These are phyloP conservation scores for Rhyacophila evoluta DNA, from an alignment of 2,888 invertebrate genomes.

Conservation along the genomic window DNA sequence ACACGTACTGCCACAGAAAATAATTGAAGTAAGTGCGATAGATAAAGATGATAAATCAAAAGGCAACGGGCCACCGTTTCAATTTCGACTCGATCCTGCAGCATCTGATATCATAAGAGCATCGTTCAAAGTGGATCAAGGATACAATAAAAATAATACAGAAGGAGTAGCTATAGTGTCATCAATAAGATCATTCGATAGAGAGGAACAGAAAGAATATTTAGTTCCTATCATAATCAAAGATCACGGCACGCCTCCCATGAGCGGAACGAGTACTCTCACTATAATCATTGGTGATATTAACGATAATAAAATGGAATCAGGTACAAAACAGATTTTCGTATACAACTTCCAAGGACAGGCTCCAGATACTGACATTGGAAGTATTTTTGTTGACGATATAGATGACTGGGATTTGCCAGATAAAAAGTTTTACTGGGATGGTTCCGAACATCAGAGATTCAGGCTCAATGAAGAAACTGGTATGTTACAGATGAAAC, in stretches of 20 bases:
- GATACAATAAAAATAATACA: slow-evolving; percentile 81
- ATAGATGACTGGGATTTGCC: slow-evolving; percentile 88
- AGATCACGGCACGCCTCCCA: slow-evolving; percentile 81
- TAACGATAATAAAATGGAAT: slow-evolving; percentile 88
- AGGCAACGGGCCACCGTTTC: slow-evolving; percentile 69
- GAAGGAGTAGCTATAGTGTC: slow-evolving; percentile 85
- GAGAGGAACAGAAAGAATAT: slow-evolving; percentile 84
- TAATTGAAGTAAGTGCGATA: slow-evolving; percentile 64
- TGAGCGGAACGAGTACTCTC: slow-evolving; percentile 83
- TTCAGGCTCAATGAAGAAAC: slow-evolving; percentile 80
- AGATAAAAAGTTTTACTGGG: slow-evolving; percentile 86
- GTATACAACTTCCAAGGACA: slow-evolving; percentile 85
- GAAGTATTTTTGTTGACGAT: slow-evolving; percentile 85
- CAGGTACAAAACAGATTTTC: slow-evolving; percentile 84
- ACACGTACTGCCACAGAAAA: slow-evolving; percentile 66
- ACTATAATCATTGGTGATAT: slow-evolving; percentile 88
- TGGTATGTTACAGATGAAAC: slow-evolving; percentile 84
- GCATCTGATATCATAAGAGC: slow-evolving; percentile 67
- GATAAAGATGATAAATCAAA: slow-evolving; percentile 65
- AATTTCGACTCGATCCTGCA: slow-evolving; percentile 66
- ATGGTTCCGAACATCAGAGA: slow-evolving; percentile 72
- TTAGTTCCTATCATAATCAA: slow-evolving; percentile 85
- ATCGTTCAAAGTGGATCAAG: slow-evolving; percentile 83
- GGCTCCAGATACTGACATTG: slow-evolving; percentile 78
- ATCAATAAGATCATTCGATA: slow-evolving; percentile 79